Base-by-base conservation (phyloP, 2,888 invertebrate species). In the Drosophila villosipedis region DNA sequence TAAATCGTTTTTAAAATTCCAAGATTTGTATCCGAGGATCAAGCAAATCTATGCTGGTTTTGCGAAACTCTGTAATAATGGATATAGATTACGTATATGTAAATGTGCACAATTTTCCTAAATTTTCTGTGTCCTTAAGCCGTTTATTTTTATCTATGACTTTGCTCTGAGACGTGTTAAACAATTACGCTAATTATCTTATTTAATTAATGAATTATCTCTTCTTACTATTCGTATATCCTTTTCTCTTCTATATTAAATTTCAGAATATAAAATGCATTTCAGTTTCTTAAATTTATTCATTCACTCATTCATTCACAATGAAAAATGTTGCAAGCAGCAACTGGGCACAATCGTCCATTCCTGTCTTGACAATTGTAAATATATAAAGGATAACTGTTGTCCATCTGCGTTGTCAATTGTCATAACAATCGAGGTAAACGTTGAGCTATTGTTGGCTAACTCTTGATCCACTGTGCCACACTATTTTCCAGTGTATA, bases 381-480 rank as follows among this genome's bases (percentile, higher is more conserved):
- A 7, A 47, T 14, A 22, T 1, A 22, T 14, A 14, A 7, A 4
- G 22, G 14, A 22, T 41, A 47, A 22, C 7, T 14, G 22, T 47
- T 22, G 22, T 16, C 12, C 47, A 4, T 22, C 22, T 47, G 22
- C 16, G 22, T 47, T 47, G 7, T 47, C 22, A 47, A 4, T 47
- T 47, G 22, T 22, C 9, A 22, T 16, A 47, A 22, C 16, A 25
- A 25, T 47, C 9, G 47, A 47, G 16, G 22, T 9, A 7, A 25
- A 4, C 9, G 22, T 16, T 47, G 22, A 47, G 12, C 12, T 22
- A 2, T 28, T 30, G 30, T 25, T 25, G 0, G 28, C 12, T 10
- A 3, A 22, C 14, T 31, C 14, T 55, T 35, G 68, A 3, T 33
- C 66, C 71, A 80, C 67, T 80, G 68, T 78, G 54, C 39, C 43